Evolutionary conservation across 2,113 vertebrate species (phyloP).

Genomic region (Salminus brasiliensis): DNA sequence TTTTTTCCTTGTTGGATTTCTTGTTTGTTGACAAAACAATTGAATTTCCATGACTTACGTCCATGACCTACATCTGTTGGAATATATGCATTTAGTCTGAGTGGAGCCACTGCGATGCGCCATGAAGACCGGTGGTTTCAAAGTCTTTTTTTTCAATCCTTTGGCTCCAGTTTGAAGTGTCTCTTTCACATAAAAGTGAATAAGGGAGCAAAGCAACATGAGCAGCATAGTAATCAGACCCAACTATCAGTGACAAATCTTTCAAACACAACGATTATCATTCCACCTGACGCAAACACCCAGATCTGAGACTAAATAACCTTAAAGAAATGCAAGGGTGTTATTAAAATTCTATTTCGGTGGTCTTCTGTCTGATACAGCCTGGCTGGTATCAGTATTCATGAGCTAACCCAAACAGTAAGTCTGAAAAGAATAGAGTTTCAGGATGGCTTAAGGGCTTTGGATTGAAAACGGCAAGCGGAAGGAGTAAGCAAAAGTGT

Average conservation of each 20-base stretch:
- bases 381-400: conserved; percentile 54
- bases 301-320: conserved; percentile 10
- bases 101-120: conserved; percentile 29
- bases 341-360: conserved; percentile 50
- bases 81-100: conserved; percentile 33
- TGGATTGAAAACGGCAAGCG: conserved; percentile 39
- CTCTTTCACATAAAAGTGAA: conserved; percentile 46
- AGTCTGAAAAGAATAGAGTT: conserved; percentile 53
- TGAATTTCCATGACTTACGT: conserved; percentile 44
- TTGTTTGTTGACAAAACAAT: conserved; percentile 43
- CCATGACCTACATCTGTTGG: conserved; percentile 41
- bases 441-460: conserved; percentile 54
- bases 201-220: conserved; percentile 13
- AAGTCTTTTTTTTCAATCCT: conserved; percentile 40
- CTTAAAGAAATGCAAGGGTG: conserved; percentile 25
- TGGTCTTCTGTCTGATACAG: conserved; percentile 32
- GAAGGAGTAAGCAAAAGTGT: conserved; percentile 41
- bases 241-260: conserved; percentile 13
- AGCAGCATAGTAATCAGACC: background rate
- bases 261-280: conserved; percentile 14
- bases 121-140: conserved; percentile 44
- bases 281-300: background rate
- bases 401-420: conserved; percentile 46
- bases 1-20: conserved; percentile 44
- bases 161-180: conserved; percentile 19